phyloP scores from a whole-genome alignment of 1,140 invertebrate species.

The Oreohelix idahoensis region DNA sequence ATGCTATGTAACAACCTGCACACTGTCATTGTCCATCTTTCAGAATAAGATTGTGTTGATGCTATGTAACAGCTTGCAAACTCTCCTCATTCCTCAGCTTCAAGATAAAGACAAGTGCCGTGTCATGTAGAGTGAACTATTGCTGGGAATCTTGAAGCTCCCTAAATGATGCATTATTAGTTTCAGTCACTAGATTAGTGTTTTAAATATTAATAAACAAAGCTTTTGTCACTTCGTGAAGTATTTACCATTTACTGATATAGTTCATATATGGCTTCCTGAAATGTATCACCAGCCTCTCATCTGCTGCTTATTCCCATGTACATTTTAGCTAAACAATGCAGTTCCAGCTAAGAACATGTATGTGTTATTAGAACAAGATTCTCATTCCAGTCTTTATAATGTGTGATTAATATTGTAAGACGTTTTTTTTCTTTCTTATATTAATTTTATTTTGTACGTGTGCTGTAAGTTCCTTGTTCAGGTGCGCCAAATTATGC shows the following conservation, averaged over 20 bases:
- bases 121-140: neutral
- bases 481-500: too few relatives aligned
- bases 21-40: too few relatives aligned
- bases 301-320: neutral
- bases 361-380: neutral
- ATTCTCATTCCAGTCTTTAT: neutral
- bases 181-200: neutral
- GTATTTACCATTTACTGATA: neutral
- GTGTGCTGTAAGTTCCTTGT: too few relatives aligned
- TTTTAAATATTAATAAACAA: neutral
- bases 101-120: slow-evolving; percentile 33
- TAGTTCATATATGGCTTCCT: neutral
- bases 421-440: neutral
- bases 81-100: neutral
- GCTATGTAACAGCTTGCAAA: too few relatives aligned
- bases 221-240: neutral
- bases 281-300: neutral
- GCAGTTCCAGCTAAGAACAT: neutral
- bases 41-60: too few relatives aligned
- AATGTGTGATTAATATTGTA: neutral
- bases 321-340: neutral
- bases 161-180: neutral
- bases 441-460: neutral
- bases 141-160: neutral
- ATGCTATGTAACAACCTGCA: too few relatives aligned